Evolutionary conservation across 2,113 vertebrate genomes (phyloP).

Genomic region (Clinocottus analis): DNA sequence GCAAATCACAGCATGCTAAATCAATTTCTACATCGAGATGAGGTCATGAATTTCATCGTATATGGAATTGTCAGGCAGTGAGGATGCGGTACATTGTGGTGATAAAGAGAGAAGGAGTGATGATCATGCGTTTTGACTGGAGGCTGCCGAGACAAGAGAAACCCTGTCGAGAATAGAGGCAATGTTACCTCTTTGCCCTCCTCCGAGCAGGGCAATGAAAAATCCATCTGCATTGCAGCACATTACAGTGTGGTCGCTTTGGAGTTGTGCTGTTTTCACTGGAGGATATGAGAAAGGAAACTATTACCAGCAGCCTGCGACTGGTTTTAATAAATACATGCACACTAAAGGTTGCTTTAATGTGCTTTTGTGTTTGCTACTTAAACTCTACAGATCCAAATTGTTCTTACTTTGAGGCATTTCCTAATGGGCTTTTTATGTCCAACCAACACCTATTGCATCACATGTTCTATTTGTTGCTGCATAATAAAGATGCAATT

Average conservation of each 20-base stretch:
- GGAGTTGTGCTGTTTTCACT: slow-evolving; percentile 60
- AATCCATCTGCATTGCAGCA: slow-evolving; percentile 81
- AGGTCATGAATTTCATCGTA: slow-evolving; percentile 79
- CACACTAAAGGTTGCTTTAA: background rate
- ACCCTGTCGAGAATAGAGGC: slow-evolving; percentile 57
- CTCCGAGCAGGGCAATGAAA: slow-evolving; percentile 74
- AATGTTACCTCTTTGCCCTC: slow-evolving; percentile 71
- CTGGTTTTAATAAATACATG: slow-evolving; percentile 6
- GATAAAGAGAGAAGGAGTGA: slow-evolving; percentile 78
- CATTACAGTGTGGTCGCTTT: slow-evolving; percentile 68
- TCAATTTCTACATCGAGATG: slow-evolving; percentile 80
- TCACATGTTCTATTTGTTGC: background rate
- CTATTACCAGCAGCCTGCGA: slow-evolving; percentile 46
- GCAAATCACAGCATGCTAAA: slow-evolving; percentile 76
- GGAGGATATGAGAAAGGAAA: slow-evolving; percentile 45
- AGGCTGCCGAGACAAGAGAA: slow-evolving; percentile 74
- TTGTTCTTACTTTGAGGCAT: background rate
- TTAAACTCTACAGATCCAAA: background rate
- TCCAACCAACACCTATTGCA: background rate
- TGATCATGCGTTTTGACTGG: slow-evolving; percentile 78
- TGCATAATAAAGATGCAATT: slow-evolving; percentile 2
- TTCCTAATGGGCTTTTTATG: background rate
- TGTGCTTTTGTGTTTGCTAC: background rate
- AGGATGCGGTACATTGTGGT: slow-evolving; percentile 60
- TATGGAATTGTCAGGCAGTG: slow-evolving; percentile 74